Percentiles rank a stretch among this genome's conserved stretches.
Evolutionary conservation across 1,140 invertebrate genomes (phyloP).

Genomic region (Acyrthosiphon pisum): DNA sequence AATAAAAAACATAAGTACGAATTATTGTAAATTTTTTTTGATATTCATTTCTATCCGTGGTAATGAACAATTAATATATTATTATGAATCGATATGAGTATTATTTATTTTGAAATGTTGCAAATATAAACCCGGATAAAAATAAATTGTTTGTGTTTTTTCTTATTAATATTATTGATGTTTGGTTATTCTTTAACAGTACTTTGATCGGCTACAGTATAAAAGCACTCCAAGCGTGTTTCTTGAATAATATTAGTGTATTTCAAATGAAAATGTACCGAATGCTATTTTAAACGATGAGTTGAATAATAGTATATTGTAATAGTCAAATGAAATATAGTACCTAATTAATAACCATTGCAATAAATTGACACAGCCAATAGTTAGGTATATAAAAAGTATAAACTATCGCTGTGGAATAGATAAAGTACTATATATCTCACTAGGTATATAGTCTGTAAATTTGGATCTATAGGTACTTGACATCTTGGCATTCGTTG

Average conservation of each 20-base stretch:
- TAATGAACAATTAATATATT: not conserved
- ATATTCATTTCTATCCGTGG: not conserved
- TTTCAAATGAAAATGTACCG: not conserved
- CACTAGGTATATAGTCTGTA: too few species aligned
- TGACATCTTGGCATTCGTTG: too few species aligned
- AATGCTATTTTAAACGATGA: not conserved
- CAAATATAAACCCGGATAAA: too few species aligned
- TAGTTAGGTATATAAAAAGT: not conserved
- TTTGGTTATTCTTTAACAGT: not conserved
- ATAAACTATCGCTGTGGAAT: not conserved
- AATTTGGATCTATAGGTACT: too few species aligned
- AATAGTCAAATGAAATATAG: not conserved
- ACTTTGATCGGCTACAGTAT: too few species aligned
- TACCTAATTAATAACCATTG: not conserved
- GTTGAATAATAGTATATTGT: too few species aligned
- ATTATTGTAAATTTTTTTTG: not conserved
- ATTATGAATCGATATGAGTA: not conserved
- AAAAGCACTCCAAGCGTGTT: not conserved
- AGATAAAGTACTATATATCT: too few species aligned
- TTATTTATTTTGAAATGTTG: not conserved
- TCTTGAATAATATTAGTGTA: not conserved
- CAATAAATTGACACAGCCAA: not conserved
- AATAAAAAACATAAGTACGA: not conserved
- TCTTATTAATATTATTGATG: not conserved
- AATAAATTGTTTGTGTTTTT: not conserved